A percentile compares a stretch with the other conserved stretches of the same genome.
Conservation (phyloP, 92 coral and sea anemone species). For the Zoanthus sansibaricus region DNA sequence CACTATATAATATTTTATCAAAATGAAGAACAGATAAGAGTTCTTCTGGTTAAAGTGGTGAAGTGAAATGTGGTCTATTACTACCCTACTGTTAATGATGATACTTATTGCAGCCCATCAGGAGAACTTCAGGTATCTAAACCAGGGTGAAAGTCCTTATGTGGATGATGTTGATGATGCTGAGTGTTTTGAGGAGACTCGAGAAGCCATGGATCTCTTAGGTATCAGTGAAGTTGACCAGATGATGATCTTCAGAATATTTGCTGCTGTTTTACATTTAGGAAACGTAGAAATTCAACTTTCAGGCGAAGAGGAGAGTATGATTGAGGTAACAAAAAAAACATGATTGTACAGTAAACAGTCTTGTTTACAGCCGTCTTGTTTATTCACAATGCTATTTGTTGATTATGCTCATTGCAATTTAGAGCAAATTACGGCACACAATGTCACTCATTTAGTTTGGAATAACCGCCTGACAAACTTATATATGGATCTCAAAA, state of each 20-base stretch:
- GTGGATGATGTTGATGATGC: slow-evolving; percentile 90
- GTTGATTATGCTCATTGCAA: not conserved
- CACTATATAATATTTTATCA: no score
- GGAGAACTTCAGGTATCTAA: slow-evolving; percentile 85
- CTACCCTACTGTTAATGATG: no score
- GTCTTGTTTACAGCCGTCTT: not conserved
- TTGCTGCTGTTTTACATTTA: slow-evolving; percentile 93
- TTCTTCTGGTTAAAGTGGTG: no score
- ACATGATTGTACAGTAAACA: not conserved
- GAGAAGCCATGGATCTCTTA: slow-evolving; percentile 92
- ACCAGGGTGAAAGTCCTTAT: slow-evolving; percentile 92
- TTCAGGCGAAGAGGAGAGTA: slow-evolving; percentile 84
- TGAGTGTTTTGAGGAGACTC: slow-evolving; percentile 87
- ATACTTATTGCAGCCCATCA: slow-evolving; percentile 74
- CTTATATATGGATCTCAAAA: no score
- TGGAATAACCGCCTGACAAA: no score
- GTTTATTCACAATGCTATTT: not conserved
- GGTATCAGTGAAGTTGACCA: slow-evolving; percentile 95
- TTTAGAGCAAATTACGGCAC: no score
- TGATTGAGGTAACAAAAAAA: slow-evolving; percentile 62
- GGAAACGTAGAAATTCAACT: slow-evolving; percentile 89
- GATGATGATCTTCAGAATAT: slow-evolving; percentile 90
- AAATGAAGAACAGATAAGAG: no score
- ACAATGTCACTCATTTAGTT: no score
- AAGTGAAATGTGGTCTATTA: no score